Conservation (phyloP, 2,888 invertebrate species). For the Chrysomela aeneicollis region DNA sequence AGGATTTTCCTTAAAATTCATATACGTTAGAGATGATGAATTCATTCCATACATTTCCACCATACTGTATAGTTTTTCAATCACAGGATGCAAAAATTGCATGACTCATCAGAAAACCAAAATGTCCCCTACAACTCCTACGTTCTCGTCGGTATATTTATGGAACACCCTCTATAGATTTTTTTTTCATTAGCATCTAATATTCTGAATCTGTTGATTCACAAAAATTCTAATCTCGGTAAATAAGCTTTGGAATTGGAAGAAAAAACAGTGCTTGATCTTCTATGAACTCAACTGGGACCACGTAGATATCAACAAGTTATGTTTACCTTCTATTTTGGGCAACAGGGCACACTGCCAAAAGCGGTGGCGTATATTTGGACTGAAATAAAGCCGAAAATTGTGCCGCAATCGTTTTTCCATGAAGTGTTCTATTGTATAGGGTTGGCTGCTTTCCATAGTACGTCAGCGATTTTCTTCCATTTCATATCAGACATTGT, state of each 20-base stretch:
- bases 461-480: neutral
- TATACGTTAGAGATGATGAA: too few species aligned
- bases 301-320: slow-evolving; percentile 27
- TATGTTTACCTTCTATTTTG: slow-evolving; percentile 21
- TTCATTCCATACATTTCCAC: too few species aligned
- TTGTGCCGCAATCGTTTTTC: slow-evolving; percentile 5
- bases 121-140: too few species aligned
- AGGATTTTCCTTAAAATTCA: too few species aligned
- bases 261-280: neutral
- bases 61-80: too few species aligned
- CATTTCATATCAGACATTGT: neutral
- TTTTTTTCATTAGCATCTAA: too few species aligned
- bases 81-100: too few species aligned
- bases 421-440: neutral
- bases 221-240: too few species aligned
- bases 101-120: too few species aligned
- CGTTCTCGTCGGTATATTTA: too few species aligned
- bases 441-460: neutral
- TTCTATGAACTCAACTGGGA: neutral
- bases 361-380: slow-evolving; percentile 17
- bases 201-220: too few species aligned
- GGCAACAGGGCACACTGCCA: slow-evolving; percentile 18
- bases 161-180: too few species aligned
- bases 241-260: neutral
- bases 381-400: slow-evolving; percentile 21